Conservation (phyloP, 2,113 vertebrate genomes). For the Tupaia tana region DNA sequence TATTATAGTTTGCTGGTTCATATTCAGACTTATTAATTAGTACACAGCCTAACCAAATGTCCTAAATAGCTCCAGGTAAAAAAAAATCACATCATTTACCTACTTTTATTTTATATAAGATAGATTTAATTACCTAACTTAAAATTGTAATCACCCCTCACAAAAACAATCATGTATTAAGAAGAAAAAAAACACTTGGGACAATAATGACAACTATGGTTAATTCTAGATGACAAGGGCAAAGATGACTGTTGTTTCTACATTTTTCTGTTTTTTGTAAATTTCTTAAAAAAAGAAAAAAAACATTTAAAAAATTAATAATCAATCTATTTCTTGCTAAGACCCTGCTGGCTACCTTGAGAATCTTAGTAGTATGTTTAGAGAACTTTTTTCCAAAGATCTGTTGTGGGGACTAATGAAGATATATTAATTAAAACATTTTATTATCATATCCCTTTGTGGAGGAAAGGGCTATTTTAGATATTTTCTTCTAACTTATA, state of each 20-base stretch:
- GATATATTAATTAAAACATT: background rate
- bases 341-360: background rate
- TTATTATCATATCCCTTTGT: background rate
- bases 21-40: background rate
- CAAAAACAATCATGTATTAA: background rate
- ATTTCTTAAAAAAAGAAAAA: constrained; percentile 17
- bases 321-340: background rate
- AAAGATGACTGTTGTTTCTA: background rate
- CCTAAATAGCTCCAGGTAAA: background rate
- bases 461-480: background rate
- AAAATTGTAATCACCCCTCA: background rate
- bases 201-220: background rate
- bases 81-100: background rate
- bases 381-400: background rate
- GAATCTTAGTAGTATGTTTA: background rate
- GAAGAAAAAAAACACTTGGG: background rate
- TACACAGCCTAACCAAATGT: background rate
- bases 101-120: background rate
- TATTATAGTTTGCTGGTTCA: background rate
- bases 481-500: constrained; percentile 3
- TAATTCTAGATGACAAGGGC: background rate
- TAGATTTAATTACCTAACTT: background rate
- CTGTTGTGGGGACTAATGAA: background rate
- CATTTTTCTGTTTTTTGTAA: background rate
- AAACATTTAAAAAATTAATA: no score